Percentiles rank a stretch among this genome's conserved stretches.
phyloP scores from a whole-genome alignment of 2,888 invertebrate species.

The Bellardia pandia region DNA sequence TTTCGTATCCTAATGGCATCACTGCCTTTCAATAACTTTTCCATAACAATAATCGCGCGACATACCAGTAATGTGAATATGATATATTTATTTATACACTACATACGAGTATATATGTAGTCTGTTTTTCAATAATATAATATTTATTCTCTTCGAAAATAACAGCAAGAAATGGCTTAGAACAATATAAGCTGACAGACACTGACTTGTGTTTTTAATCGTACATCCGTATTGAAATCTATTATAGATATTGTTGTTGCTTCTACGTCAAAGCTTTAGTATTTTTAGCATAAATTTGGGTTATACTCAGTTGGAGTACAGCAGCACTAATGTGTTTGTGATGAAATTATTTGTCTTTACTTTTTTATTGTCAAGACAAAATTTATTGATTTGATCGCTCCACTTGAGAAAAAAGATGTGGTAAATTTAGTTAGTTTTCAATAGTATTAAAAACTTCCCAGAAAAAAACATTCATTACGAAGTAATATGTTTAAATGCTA shows the following conservation, averaged over 20 bases:
- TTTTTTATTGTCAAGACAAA: too few species aligned
- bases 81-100: background rate
- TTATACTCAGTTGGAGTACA: background rate
- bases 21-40: constrained; percentile 5
- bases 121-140: background rate
- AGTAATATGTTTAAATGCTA: too few species aligned
- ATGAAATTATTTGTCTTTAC: too few species aligned
- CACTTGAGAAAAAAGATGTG: too few species aligned
- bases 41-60: constrained; percentile 23
- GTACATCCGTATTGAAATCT: constrained; percentile 19
- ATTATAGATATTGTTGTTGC: background rate
- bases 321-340: background rate
- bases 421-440: too few species aligned
- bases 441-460: too few species aligned
- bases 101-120: background rate
- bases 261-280: background rate
- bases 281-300: background rate
- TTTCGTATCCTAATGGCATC: too few species aligned
- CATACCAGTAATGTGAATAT: constrained; percentile 24
- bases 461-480: too few species aligned
- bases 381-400: too few species aligned
- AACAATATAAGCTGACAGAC: background rate
- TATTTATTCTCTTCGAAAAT: background rate
- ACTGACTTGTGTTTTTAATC: background rate
- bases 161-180: background rate